Evolutionary conservation across 2,797 vertebrate species (phyloP), one percentile per base, ranked within the genome.

Genomic region (Rousettus madagascariensis): DNA sequence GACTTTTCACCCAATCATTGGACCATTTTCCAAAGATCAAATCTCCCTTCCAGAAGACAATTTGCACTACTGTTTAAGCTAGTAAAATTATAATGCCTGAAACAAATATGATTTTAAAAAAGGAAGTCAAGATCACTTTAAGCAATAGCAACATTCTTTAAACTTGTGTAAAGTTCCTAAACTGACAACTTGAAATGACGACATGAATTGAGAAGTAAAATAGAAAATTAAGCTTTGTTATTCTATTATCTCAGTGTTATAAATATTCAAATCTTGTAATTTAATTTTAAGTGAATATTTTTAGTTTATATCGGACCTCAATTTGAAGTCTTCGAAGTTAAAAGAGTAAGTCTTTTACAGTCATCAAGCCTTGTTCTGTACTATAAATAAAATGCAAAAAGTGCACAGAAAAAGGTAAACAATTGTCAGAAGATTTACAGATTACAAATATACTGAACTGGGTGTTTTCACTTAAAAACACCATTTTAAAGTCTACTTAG

Each of bases 41-140:
- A n/a, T 63, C 28, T 26, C 8, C 6, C 41, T 33, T 74, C 26
- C 12, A 82, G 61, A 82, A 68, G 11, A 85, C 46, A 30, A 87
- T 51, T 41, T 90, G 3, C 11, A 53, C 16, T 26, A 63, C 6
- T 83, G 6, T 83, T 92, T 86, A 82, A 51, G 15, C 30, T 69
- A 20, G 78, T 38, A 68, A 96, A 49, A 1, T 65, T 33, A 79
- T 85, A 38, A 83, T 53, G 33, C 7, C 20, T 74, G 24, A 85
- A 55, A 53, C 20, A 94, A 97, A 88, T 20, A n/a, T 17, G 61
- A 74, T 65, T 96, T 88, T 10, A 75, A 65, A 88, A 83, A 91
- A 84, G 3, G 8, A 92, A 69, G 2, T 66, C 16, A 59, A 71
- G 20, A 80, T 68, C 71, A 3, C 83, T 90, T 91, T 88, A 95